These are phyloP conservation scores for Chydorus sphaericus DNA, from an alignment of 2,888 invertebrate genomes.

Conservation along the genomic window DNA sequence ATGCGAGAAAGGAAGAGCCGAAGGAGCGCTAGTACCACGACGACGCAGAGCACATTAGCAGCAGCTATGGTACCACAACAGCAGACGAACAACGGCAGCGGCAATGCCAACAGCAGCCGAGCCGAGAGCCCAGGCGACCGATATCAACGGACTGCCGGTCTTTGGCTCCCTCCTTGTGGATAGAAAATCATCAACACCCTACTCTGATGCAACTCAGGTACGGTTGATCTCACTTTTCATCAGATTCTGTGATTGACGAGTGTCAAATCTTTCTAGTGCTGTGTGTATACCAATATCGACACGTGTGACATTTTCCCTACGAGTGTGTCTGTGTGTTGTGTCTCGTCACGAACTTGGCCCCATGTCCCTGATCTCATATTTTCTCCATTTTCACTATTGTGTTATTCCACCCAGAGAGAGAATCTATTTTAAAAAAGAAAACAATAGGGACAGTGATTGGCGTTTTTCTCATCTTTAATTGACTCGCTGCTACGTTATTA, in stretches of 20 bases:
- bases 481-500: too few relatives aligned
- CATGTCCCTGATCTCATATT: not conserved
- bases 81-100: constrained; percentile 33
- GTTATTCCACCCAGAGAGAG: not conserved
- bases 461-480: too few relatives aligned
- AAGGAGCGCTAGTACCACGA: constrained; percentile 6
- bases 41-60: not conserved
- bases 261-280: too few relatives aligned
- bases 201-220: constrained; percentile 97
- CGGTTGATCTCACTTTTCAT: constrained; percentile 21
- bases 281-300: too few relatives aligned
- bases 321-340: constrained; percentile 1
- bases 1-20: constrained; percentile 3
- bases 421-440: too few relatives aligned
- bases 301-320: not conserved
- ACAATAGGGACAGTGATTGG: too few relatives aligned
- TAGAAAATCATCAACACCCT: constrained; percentile 83
- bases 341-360: constrained; percentile 5
- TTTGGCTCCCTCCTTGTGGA: constrained; percentile 85
- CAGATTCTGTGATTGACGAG: not conserved
- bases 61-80: constrained; percentile 56
- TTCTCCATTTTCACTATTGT: not conserved
- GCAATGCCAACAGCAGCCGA: constrained; percentile 28
- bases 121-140: constrained; percentile 45
- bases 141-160: constrained; percentile 40